Evolutionary conservation across 2,113 vertebrate genomes (phyloP).

Genomic region (Antidorcas marsupialis): DNA sequence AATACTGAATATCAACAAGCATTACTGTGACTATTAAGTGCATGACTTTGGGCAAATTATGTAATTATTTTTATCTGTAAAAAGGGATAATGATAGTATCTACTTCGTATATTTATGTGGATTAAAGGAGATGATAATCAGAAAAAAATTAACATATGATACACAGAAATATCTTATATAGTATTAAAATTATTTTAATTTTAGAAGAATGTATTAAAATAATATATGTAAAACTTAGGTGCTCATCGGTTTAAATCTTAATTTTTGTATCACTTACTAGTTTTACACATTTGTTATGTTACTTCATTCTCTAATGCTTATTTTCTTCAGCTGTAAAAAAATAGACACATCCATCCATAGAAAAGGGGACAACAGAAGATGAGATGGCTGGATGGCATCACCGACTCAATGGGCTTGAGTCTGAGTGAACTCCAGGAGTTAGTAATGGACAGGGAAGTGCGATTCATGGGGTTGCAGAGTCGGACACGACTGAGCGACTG

Average conservation of each 20-base stretch:
- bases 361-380: no score
- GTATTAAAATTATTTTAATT: background rate
- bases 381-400: no score
- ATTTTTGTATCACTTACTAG: background rate
- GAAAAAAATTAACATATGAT: background rate
- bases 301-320: background rate
- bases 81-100: background rate
- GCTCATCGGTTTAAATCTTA: background rate
- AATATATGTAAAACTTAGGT: background rate
- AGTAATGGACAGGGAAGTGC: no score
- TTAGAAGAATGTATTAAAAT: background rate
- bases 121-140: background rate
- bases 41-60: background rate
- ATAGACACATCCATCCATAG: background rate
- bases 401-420: rapidly evolving
- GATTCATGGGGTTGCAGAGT: no score
- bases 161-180: background rate
- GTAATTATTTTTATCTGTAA: background rate
- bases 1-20: background rate
- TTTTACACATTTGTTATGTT: background rate
- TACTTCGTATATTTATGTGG: background rate
- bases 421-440: no score
- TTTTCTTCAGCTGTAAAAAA: background rate
- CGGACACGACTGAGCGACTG: no score
- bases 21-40: background rate